Evolutionary conservation across 2,113 vertebrate species (phyloP), one percentile per base, ranked within the genome.

Genomic region (Corythoichthys intestinalis): DNA sequence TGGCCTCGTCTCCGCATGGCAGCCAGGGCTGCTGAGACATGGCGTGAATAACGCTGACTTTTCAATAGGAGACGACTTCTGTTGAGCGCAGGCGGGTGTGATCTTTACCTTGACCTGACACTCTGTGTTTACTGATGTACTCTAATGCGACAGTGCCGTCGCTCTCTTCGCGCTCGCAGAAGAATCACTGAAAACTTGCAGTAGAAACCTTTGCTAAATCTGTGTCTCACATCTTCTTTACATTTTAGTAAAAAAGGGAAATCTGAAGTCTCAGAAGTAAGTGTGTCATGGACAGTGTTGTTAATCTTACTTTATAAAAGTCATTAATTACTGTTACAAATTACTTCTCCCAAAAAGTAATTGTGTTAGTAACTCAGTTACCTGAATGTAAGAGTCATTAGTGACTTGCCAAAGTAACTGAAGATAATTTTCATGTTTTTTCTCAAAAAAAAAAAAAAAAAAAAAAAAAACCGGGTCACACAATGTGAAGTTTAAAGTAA

Each of bases 61-160:
- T 85, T 88, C 88, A 87, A 86, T 85, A 86, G 82, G 83, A 84
- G 85, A 73, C 81, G 85, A 89, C 82, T 86, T 74, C 78, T 84
- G 85, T 83, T 84, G 87, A 88, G 89, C 81, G 85, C 84, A 73
- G 68, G 76, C 85, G 90, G 85, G 85, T 82, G 80, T 86, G 81
- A 85, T 86, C 87, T 87, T 75, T 85, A 86, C 88, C 84, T 90
- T 86, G 87, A 89, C 87, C 87, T 82, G 85, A 84, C 85, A 87
- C 35, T 66, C 71, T 76, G 86, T 88, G 88, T 88, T 90, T 89
- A 89, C 89, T 86, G 86, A 89, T 86, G 79, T 86, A 75, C 79
- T 84, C 69, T 88, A 89, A 89, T 86, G 83, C 81, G 76, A 62
- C 73, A 64, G 75, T 54, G 71, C 70, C 34, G 54, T 1, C 20